A percentile compares a stretch with the other conserved stretches of the same genome.
Conservation (phyloP, 2,888 invertebrate species). For the Phorcus lineatus region DNA sequence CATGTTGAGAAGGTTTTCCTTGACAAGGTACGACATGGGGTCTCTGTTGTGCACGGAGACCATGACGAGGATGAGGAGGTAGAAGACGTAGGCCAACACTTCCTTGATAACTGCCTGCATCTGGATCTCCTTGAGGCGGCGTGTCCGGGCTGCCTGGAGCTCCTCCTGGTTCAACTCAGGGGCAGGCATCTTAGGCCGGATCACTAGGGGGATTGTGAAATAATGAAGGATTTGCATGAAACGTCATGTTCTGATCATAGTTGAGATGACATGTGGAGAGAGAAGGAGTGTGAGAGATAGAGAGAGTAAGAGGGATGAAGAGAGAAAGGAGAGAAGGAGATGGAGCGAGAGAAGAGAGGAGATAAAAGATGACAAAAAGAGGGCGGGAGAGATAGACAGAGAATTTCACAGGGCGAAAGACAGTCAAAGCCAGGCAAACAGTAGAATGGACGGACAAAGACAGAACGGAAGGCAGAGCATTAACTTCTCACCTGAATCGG, state of each 20-base stretch:
- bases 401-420: too few relatives aligned
- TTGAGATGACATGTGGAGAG: too few relatives aligned
- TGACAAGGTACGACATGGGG: conserved; percentile 48
- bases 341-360: too few relatives aligned
- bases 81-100: conserved; percentile 54
- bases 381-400: too few relatives aligned
- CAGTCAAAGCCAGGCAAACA: too few relatives aligned
- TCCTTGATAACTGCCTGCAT: conserved; percentile 52
- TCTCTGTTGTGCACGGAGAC: conserved; percentile 59
- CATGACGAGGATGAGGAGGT: conserved; percentile 51
- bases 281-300: too few relatives aligned
- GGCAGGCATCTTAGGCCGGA: conserved; percentile 37
- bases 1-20: conserved; percentile 47
- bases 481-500: neutral
- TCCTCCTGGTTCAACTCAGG: conserved; percentile 46
- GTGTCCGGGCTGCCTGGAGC: conserved; percentile 44
- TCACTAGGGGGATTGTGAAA: conserved; percentile 30
- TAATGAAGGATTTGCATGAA: too few relatives aligned
- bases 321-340: too few relatives aligned
- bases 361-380: too few relatives aligned
- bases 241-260: too few relatives aligned
- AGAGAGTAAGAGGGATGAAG: too few relatives aligned
- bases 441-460: too few relatives aligned
- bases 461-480: neutral
- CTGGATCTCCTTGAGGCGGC: conserved; percentile 52